These are phyloP conservation scores for Epiblema foenella DNA, from an alignment of 2,888 invertebrate species.

Conservation along the genomic window DNA sequence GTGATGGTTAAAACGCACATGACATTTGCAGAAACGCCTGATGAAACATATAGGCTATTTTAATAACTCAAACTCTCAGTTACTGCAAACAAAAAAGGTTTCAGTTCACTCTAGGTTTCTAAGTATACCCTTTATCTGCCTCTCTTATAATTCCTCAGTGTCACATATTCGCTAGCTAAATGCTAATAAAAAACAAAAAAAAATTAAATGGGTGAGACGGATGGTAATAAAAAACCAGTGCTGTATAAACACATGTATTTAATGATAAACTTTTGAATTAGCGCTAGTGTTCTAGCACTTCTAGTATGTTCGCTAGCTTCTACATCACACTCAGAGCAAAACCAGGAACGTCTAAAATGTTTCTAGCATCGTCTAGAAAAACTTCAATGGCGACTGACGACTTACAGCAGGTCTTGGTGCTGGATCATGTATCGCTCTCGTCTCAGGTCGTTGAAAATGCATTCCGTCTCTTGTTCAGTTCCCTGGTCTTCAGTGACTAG, in stretches of 20 bases:
- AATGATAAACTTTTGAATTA: conserved; percentile 17
- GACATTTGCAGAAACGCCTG: too few relatives aligned
- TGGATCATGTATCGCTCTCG: conserved; percentile 70
- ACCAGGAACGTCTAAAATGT: neutral
- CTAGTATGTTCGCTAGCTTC: conserved; percentile 40
- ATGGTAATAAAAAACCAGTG: conserved; percentile 25
- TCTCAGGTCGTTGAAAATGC: conserved; percentile 74
- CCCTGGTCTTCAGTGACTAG: conserved; percentile 47
- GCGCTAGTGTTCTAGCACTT: conserved; percentile 45
- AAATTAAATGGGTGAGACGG: conserved; percentile 8
- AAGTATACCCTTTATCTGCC: too few relatives aligned
- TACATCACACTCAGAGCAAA: conserved; percentile 18
- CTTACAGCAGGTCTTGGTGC: conserved; percentile 78
- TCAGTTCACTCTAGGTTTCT: too few relatives aligned
- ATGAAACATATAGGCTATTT: too few relatives aligned
- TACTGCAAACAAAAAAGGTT: too few relatives aligned
- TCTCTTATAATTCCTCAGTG: too few relatives aligned
- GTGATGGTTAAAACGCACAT: too few relatives aligned
- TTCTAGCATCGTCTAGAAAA: conserved; percentile 14
- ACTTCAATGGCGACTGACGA: conserved; percentile 34
- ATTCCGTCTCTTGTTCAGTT: conserved; percentile 59
- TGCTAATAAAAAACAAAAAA: neutral
- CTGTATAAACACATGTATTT: conserved; percentile 13
- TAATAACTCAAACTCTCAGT: too few relatives aligned
- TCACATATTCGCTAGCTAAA: neutral